Base-by-base conservation (phyloP, 2,797 vertebrate genomes). In the Alca torda region DNA sequence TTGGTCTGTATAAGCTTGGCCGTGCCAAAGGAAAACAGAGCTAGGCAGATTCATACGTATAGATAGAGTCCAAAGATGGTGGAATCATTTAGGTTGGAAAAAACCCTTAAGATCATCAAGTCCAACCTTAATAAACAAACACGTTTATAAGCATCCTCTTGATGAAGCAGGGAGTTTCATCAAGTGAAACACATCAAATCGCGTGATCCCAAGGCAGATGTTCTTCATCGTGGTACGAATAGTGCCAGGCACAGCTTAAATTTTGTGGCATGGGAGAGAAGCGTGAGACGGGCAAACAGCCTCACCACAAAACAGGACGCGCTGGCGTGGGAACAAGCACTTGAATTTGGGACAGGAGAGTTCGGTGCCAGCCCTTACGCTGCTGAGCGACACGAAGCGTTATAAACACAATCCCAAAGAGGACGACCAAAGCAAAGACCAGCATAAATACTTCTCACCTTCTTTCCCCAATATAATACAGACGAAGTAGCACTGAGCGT, bases 161-260 rank as follows among this genome's bases (percentile, higher is more conserved):
- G 25, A 48, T 4, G 25, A 54, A 54, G 41, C 31, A 13, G n/a
- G 45, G 25, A 10, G 23, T 51, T 73, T 37, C 45, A 45, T 37
- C 8, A 43, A 18, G 30, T 11, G n/a, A 41, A 57, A 43, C 4
- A 30, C 65, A 35, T 60, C 64, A 2, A 0, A 48, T 28, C 1
- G 0, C 2, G 1, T 11, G 45, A 76, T 45, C 39, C 46, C 46
- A 28, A 37, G 43, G 51, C 35, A 16, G 35, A 9, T 28, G 60
- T 10, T 48, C 23, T 33, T 30, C 48, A 4, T 25, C 2, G 0
- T 9, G 30, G 24, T 30, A 11, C 0, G 6, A 28, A 4, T 6
- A 16, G 48, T 10, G 8, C 56, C 30, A 19, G 35, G 19, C 24
- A 2, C 4, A 20, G 19, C 53, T 25, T 9, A 7, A 15, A 6